Percentiles rank a stretch among this genome's conserved stretches.
phyloP scores from a whole-genome alignment of 1,140 invertebrate species.

The Euschistus heros region DNA sequence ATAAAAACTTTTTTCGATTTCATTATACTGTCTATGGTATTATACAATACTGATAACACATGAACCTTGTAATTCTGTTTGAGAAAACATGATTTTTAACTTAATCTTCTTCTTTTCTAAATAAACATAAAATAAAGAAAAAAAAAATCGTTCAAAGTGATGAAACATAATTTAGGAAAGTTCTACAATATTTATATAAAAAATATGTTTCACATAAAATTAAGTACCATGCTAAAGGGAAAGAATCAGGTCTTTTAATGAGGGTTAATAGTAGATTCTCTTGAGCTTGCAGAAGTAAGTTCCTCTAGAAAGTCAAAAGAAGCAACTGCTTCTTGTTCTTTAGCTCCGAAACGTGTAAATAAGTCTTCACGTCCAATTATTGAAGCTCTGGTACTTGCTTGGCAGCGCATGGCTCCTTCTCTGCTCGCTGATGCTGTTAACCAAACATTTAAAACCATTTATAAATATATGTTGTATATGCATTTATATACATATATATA shows the following conservation, averaged over 20 bases:
- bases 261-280: constrained; percentile 13
- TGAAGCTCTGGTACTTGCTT: constrained; percentile 45
- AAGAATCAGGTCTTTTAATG: not conserved
- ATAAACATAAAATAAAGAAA: too few relatives aligned
- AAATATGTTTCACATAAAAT: too few relatives aligned
- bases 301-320: constrained; percentile 69
- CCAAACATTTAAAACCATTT: not conserved
- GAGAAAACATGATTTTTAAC: too few relatives aligned
- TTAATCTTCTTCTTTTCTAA: too few relatives aligned
- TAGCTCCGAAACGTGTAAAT: constrained; percentile 63
- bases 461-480: not conserved
- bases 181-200: too few relatives aligned
- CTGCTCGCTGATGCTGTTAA: constrained; percentile 45
- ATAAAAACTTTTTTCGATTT: too few relatives aligned
- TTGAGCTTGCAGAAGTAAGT: constrained; percentile 33
- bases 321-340: constrained; percentile 61
- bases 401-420: constrained; percentile 42
- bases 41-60: too few relatives aligned
- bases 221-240: not conserved
- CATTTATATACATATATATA: too few relatives aligned
- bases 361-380: constrained; percentile 63
- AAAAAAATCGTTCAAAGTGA: too few relatives aligned
- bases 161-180: too few relatives aligned
- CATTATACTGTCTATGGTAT: too few relatives aligned
- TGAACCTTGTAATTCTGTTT: too few relatives aligned